Conservation (phyloP, 2,113 vertebrate species). For the Geococcyx californianus region DNA sequence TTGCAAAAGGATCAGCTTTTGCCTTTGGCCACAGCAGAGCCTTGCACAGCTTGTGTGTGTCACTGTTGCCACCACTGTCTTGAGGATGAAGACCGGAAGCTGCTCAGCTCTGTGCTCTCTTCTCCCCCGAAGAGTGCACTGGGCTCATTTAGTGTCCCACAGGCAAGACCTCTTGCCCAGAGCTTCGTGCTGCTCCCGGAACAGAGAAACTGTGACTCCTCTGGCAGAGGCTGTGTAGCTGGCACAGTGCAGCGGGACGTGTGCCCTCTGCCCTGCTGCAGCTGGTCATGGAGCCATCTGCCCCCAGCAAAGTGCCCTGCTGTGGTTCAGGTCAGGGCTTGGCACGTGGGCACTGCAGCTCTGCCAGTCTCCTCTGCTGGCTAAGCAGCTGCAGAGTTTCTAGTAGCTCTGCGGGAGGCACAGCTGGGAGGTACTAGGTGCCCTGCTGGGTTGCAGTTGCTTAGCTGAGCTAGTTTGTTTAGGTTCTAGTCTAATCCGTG, state of each 20-base stretch:
- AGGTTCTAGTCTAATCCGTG: rapidly evolving
- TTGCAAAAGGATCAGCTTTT: not conserved
- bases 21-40: not conserved
- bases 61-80: not conserved
- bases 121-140: not conserved
- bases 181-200: not conserved
- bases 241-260: rapidly evolving
- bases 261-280: not conserved
- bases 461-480: not conserved
- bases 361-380: not conserved
- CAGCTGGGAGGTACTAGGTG: not conserved
- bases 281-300: not conserved
- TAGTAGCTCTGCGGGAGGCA: not conserved
- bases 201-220: not conserved
- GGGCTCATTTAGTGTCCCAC: not conserved
- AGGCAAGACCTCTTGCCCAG: not conserved
- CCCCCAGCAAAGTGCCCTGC: not conserved
- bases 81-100: not conserved
- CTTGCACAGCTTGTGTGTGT: not conserved
- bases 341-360: not conserved
- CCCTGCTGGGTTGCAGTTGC: not conserved
- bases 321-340: not conserved
- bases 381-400: not conserved
- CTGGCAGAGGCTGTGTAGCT: rapidly evolving
- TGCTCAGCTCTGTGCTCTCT: not conserved